phyloP scores from a whole-genome alignment of 2,888 invertebrate genomes.

The Cantharis rufa region DNA sequence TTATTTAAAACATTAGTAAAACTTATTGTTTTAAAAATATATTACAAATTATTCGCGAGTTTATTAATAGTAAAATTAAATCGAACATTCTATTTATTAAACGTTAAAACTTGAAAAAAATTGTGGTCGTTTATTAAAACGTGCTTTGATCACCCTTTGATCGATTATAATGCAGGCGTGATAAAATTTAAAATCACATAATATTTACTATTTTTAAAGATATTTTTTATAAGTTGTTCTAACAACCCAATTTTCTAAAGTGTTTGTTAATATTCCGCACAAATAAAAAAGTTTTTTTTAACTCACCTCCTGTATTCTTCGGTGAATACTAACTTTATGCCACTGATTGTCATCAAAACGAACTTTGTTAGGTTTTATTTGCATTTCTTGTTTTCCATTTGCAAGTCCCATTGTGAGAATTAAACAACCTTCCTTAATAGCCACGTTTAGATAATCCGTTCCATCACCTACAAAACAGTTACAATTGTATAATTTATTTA shows the following conservation, averaged over 20 bases:
- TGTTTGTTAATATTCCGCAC: background rate
- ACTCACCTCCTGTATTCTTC: constrained; percentile 87
- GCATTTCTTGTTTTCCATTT: constrained; percentile 87
- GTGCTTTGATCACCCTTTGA: background rate
- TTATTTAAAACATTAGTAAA: background rate
- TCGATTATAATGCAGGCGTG: background rate
- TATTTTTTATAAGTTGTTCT: background rate
- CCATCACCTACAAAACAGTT: constrained; percentile 68
- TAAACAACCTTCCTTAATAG: constrained; percentile 86
- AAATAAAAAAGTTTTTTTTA: background rate
- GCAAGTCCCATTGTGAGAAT: constrained; percentile 88
- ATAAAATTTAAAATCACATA: background rate
- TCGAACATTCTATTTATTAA: background rate
- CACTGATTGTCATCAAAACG: constrained; percentile 96
- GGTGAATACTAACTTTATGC: constrained; percentile 89
- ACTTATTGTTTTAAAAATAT: background rate
- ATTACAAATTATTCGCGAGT: background rate
- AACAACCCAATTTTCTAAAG: background rate
- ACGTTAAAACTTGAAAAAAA: background rate
- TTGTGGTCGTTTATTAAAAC: background rate
- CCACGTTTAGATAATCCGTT: constrained; percentile 86
- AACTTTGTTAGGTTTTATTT: constrained; percentile 84
- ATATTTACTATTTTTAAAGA: background rate
- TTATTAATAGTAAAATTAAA: background rate
- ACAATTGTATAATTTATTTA: background rate